Base-by-base conservation (phyloP, 2,888 invertebrate species). In the Asteroscopus sphinx region DNA sequence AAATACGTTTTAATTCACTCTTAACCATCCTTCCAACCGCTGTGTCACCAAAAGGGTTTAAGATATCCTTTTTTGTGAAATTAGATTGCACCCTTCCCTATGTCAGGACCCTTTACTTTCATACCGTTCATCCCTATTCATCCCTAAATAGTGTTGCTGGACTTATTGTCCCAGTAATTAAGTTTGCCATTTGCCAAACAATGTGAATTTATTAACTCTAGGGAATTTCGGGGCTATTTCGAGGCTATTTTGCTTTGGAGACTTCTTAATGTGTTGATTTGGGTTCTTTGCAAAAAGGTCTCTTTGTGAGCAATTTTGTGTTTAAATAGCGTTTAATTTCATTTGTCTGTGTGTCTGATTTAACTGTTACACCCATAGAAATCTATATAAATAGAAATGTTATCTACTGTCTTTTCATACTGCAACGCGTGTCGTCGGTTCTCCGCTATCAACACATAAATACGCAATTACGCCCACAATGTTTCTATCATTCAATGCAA, bases 61-160 rank as follows among this genome's bases (percentile, higher is more conserved):
- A 86, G 82, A 84, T 82, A 86, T 86, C 86, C 86, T 89, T 87
- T 91, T 80, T 91, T 89, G 88, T 82, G 82, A 88, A 91, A 92
- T 91, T 90, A 89, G 90, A 92, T 91, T 87, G 87, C 87, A 83
- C 86, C 88, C 87, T 85, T 85, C 81, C 81, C 82, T 81, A 79
- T 81, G 62, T 78, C 75, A 71, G 75, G 79, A 80, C 85, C 87
- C 83, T 86, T 85, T 78, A 81, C 81, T 81, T 80, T 83, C 73
- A 81, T 74, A 71, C 81, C 81, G 77, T 63, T 64, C 64, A 76
- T 72, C 67, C 74, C 78, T 68, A 77, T 81, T 81, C 77, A 79
- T 77, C 79, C 75, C 76, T 80, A 82, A 81, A 84, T 84, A 84
- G 84, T 83, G 81, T 80, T 73, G 76, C 68, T 57, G 44, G 82